phyloP scores from a whole-genome alignment of 2,797 vertebrate genomes.

The Pangasius mekongensis region DNA sequence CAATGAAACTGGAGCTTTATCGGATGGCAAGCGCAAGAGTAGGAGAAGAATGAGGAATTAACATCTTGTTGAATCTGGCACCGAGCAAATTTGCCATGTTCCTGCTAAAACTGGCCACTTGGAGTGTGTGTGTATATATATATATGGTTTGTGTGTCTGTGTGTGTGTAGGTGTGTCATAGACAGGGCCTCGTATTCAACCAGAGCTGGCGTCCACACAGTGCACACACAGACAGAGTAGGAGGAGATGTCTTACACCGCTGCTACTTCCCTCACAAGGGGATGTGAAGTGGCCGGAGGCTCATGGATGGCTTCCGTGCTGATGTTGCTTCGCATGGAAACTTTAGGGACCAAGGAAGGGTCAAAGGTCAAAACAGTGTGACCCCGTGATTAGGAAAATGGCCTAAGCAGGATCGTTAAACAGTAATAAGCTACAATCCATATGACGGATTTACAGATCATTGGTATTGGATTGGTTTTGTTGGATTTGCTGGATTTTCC shows the following conservation, averaged over 20 bases:
- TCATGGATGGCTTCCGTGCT: background rate
- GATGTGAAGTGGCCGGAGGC: conserved; percentile 15
- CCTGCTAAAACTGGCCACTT: conserved; percentile 30
- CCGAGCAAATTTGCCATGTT: background rate
- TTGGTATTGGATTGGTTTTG: background rate
- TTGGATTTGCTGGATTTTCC: background rate
- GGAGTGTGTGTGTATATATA: background rate
- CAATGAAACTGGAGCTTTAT: background rate
- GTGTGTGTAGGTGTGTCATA: conserved; percentile 10
- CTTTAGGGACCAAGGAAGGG: background rate
- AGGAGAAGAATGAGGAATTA: conserved; percentile 23
- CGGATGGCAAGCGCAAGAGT: background rate
- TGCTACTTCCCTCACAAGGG: conserved; percentile 44
- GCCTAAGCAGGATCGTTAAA: background rate
- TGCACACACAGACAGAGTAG: conserved; percentile 23
- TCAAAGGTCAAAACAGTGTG: background rate
- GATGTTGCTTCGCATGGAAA: background rate
- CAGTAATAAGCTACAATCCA: background rate
- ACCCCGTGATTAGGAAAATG: background rate
- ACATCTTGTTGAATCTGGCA: conserved; percentile 37
- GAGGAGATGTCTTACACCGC: conserved; percentile 39
- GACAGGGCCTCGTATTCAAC: conserved; percentile 26
- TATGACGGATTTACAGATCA: background rate
- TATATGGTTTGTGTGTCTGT: conserved; percentile 3
- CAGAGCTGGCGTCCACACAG: conserved; percentile 8